Evolutionary conservation across 2,113 vertebrate species (phyloP).

Genomic region (Austrofundulus limnaeus): DNA sequence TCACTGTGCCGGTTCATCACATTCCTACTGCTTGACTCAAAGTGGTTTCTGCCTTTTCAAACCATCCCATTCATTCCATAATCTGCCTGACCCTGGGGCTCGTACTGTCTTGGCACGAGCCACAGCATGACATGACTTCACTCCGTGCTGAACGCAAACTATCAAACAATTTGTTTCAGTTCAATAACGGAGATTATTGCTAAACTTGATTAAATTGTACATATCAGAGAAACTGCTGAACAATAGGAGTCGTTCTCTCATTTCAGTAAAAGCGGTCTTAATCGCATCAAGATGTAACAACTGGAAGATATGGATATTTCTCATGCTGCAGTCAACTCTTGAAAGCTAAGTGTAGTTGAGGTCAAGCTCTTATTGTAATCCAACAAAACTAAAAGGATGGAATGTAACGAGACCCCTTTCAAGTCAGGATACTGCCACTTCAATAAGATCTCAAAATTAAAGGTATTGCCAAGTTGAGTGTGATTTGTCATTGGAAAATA

Average conservation of each 20-base stretch:
- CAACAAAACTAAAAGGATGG: slow-evolving; percentile 7
- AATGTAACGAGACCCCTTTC: too few relatives aligned
- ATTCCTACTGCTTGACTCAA: slow-evolving; percentile 74
- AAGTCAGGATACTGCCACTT: too few relatives aligned
- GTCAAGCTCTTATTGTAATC: neutral
- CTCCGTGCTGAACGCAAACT: slow-evolving; percentile 15
- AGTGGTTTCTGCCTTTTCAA: slow-evolving; percentile 56
- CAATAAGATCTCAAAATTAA: neutral
- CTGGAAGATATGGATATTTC: neutral
- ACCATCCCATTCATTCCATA: slow-evolving; percentile 65
- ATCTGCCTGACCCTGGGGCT: slow-evolving; percentile 52
- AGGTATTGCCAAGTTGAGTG: neutral
- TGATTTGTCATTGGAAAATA: neutral
- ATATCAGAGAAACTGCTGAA: neutral
- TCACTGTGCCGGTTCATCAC: slow-evolving; percentile 77
- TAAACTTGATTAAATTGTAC: neutral
- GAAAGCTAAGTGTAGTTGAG: slow-evolving; percentile 8
- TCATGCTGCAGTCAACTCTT: slow-evolving; percentile 6
- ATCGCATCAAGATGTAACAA: neutral
- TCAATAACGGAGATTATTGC: neutral
- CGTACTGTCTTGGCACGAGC: slow-evolving; percentile 35
- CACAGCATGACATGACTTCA: slow-evolving; percentile 13
- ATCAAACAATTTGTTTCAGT: slow-evolving; percentile 19
- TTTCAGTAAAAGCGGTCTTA: neutral
- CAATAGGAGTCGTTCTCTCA: neutral